phyloP scores from a whole-genome alignment of 2,113 vertebrate species.

The Calonectris borealis region DNA sequence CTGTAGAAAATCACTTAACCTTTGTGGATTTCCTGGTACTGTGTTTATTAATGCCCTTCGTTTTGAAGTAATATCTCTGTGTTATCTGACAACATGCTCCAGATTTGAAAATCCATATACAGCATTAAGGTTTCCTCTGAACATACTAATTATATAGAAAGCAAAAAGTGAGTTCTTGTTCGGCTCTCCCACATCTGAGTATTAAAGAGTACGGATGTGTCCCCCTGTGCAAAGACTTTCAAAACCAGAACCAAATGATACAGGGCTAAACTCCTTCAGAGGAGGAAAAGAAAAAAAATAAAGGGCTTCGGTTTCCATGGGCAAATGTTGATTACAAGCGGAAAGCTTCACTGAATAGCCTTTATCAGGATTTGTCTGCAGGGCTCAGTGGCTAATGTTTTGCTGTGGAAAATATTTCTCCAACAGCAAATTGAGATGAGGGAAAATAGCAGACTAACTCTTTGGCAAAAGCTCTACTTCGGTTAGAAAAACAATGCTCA shows the following conservation, averaged over 20 bases:
- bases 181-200: background rate
- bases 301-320: background rate
- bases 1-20: slow-evolving; percentile 41
- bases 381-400: background rate
- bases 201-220: background rate
- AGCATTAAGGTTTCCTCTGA: background rate
- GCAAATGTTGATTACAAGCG: background rate
- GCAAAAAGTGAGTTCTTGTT: background rate
- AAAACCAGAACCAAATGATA: background rate
- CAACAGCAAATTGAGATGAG: background rate
- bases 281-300: background rate
- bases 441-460: slow-evolving; percentile 12
- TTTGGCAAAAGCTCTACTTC: background rate
- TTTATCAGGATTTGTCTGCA: background rate
- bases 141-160: background rate
- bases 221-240: background rate
- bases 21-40: slow-evolving; percentile 39
- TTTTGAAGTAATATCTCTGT: background rate
- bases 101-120: background rate
- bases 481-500: background rate
- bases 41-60: slow-evolving; percentile 41
- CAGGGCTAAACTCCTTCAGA: background rate
- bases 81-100: background rate
- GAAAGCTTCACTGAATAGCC: background rate
- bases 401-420: slow-evolving; percentile 40